phyloP scores from a whole-genome alignment of 2,888 invertebrate species.

The Xanthia icteritia region DNA sequence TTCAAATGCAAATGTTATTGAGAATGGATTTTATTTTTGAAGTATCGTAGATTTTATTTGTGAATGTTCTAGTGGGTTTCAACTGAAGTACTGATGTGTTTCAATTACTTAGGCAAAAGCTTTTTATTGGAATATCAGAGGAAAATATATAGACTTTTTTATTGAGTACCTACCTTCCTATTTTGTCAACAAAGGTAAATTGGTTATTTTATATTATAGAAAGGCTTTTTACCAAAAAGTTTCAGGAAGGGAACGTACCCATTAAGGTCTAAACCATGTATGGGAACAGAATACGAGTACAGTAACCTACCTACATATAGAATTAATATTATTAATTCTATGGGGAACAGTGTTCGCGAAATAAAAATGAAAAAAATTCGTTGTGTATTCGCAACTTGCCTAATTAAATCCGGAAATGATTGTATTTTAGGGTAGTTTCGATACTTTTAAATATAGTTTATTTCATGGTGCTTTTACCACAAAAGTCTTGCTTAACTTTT shows the following conservation, averaged over 20 bases:
- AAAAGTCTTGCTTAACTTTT: too few species aligned
- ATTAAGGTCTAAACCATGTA: too few species aligned
- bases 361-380: too few species aligned
- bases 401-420: too few species aligned
- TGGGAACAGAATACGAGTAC: too few species aligned
- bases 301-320: too few species aligned
- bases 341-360: too few species aligned
- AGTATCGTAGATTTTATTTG: conserved; percentile 62
- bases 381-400: too few species aligned
- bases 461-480: too few species aligned
- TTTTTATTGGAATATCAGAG: conserved; percentile 44
- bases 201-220: neutral
- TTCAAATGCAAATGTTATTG: conserved; percentile 51
- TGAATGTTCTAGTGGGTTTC: conserved; percentile 46
- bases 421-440: too few species aligned
- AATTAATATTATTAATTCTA: too few species aligned
- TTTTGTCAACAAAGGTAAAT: conserved; percentile 17
- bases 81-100: conserved; percentile 53
- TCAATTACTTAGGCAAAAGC: conserved; percentile 62
- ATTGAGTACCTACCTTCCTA: conserved; percentile 5
- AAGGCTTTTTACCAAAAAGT: neutral
- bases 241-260: neutral
- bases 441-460: too few species aligned
- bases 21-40: conserved; percentile 55
- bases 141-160: conserved; percentile 15